Base-by-base conservation (phyloP, 2,888 invertebrate genomes). In the Sphaerophoria rueppellii region DNA sequence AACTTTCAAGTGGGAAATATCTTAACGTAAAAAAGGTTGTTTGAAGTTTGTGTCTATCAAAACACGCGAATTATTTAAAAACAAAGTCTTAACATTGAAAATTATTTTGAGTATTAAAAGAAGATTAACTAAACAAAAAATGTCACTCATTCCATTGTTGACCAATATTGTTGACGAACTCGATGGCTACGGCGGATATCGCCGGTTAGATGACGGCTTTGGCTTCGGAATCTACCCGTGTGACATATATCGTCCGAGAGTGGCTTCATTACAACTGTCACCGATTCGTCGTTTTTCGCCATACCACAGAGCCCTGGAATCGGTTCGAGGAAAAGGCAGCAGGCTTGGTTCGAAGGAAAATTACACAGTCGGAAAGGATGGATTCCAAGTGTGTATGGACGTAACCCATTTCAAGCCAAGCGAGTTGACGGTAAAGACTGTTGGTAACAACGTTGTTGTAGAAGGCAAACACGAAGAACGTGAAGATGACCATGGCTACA, bases 391-490 rank as follows among this genome's bases (percentile, higher is more conserved):
- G 9, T 94, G 94, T 88, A 91, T 96, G 88, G 96, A 96, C 89
- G 96, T 96, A 4, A 54, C 52, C 32, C 95, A 96, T 88, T 97
- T 96, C 89, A 92, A 93, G n/a, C 96, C 96, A 0, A 94, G 95
- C 16, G 96, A 97, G 90, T 94, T 97, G 54, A 93, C 93, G 2
- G 96, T 97, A 35, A 96, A 96, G 90, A 96, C 95, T 0, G 93
- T 95, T 0, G 96, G 96, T n/a, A 94, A 95, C 82, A 93, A 93
- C 48, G 93, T 97, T 9, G 93, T 95, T 58, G 93, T 96, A 6
- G 95, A 96, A 90, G 96, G 95, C 0, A 96, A 95, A 89, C 96
- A 96, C 89, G 95, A 96, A 89, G 94, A 96, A 80, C 95, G 95
- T 86, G 93, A 94, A 37, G 95, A 96, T 86, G 94, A 95, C 24